Evolutionary conservation across 1,140 invertebrate genomes (phyloP), one percentile per base, ranked within the genome.

Genomic region (Ganaspis sp.): DNA sequence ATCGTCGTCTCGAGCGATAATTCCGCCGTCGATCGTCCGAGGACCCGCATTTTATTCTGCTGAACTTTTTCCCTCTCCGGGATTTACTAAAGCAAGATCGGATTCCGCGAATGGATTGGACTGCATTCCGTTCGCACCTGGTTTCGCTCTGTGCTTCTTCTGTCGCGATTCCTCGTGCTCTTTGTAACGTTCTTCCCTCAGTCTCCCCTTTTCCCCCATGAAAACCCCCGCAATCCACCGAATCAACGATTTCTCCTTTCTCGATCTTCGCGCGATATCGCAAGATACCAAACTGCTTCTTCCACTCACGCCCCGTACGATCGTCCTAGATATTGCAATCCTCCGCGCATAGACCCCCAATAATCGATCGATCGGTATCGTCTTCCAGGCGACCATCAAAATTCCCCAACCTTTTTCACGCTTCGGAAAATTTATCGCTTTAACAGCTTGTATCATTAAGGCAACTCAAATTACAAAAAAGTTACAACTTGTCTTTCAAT

Each of bases 51-150:
- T 81, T 79, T 85, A 88, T 88, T 88, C 85, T 83, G 83, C 82
- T 87, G 81, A 77, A 76, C 87, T 90, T 90, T 90, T 90, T 90
- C 86, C 86, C 77, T 76, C 73, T 29, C 76, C 84, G 79, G 85
- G 87, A 86, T 89, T 88, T 87, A 86, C 86, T 84, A 85, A 86
- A 84, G 85, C 82, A 84, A 87, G 81, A 86, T 87, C 85, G 82
- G 83, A 90, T 91, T 91, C 90, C 87, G 83, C 85, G 86, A 91
- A 91, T 87, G 89, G 87, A 89, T 90, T 89, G 88, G 87, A 89
- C 88, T 64, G 88, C 88, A 90, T 91, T 91, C 89, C 88, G 84
- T 91, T 90, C 90, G 89, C 90, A 90, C 90, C 89, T 91, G 88
- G 85, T 76, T 85, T 86, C 82, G 72, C 81, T 84, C 85, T 80